Base-by-base conservation (phyloP, 2,888 invertebrate species). In the Sclerodermus sp. region DNA sequence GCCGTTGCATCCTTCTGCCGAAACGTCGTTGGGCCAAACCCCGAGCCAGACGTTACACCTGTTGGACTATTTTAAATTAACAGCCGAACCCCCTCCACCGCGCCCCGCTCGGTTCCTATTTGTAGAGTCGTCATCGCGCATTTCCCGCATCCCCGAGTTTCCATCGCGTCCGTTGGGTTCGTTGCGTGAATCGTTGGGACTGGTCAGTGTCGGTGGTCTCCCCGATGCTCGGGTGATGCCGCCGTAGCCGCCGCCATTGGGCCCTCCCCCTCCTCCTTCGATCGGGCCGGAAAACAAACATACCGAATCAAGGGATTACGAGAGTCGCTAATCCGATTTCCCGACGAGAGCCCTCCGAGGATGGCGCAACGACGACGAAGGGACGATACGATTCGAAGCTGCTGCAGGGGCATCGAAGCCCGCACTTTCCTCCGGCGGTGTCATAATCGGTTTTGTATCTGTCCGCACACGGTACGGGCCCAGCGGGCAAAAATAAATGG, bases 401-500 rank as follows among this genome's bases (percentile, higher is more conserved):
- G 18, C 40, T 15, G 16, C 13, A 39, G 3, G 8, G 40, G 40
- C 40, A 40, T 12, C 40, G 40, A 40, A 40, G 18, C 18, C n/a
- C 23, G 23, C 23, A 23, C 4, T 23, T 23, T 62, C 61, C 58
- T 58, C 40, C 47, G 54, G 50, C 62, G 55, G 64, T 60, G 61
- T 65, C 61, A 63, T 65, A 64, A 65, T 65, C 61, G 58, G 51
- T 64, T 62, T 58, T 57, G 59, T 55, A 60, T 62, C 60, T 60
- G 60, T 62, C 57, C 55, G 60, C 55, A 49, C 56, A 55, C 56
- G 57, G 45, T 56, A 53, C 55, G 53, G 53, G 53, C 49, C 40
- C 56, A 59, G 58, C 60, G 62, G 55, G 65, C 65, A 68, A 71
- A 73, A 73, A 74, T 74, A 72, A 73, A 71, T 70, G 67, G 68